Base-by-base conservation (phyloP, 2,797 vertebrate species). In the Acanthurus tractus region DNA sequence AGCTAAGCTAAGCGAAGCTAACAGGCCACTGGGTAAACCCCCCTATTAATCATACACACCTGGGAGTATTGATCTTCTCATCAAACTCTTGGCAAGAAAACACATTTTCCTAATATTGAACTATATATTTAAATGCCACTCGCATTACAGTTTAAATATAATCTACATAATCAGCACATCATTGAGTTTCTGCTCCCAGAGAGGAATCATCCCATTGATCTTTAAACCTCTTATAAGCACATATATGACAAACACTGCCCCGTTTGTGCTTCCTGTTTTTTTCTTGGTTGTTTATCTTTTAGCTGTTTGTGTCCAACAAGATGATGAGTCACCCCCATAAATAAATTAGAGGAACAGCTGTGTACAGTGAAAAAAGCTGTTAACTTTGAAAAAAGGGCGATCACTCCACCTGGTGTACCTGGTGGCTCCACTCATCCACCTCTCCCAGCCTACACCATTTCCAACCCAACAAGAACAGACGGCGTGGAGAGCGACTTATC, bases 381-480 rank as follows among this genome's bases (percentile, higher is more conserved):
- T 36, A 70, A 25, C 18, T 23, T 20, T 46, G 8, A 64, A 36
- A 18, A 20, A 50, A 45, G 8, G 44, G 38, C 3, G 18, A 80
- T 58, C 6, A 6, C 78, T 64, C 67, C 80, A 83, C 88, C 83
- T 82, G 79, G 59, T 66, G 76, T 63, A 87, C 83, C 84, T 85
- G 79, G 64, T 57, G 72, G 57, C 77, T 71, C 79, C 56, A 25
- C 62, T 82, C 85, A 65, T 74, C 74, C 86, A 81, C 81, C 79
- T 79, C 86, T 62, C 36, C 45, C 40, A 66, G 74, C 65, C 69
- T 55, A 44, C 82, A 79, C 78, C 76, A 63, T 72, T 76, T 88
- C 71, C 76, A 84, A 14, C 81, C 74, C 86, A 62, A 69, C 78
- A 9, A 84, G 84, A 88, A 87, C 92, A 93, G 91, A 87, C 86